Conservation (phyloP, 1,140 invertebrate species). For the Ostrea edulis region DNA sequence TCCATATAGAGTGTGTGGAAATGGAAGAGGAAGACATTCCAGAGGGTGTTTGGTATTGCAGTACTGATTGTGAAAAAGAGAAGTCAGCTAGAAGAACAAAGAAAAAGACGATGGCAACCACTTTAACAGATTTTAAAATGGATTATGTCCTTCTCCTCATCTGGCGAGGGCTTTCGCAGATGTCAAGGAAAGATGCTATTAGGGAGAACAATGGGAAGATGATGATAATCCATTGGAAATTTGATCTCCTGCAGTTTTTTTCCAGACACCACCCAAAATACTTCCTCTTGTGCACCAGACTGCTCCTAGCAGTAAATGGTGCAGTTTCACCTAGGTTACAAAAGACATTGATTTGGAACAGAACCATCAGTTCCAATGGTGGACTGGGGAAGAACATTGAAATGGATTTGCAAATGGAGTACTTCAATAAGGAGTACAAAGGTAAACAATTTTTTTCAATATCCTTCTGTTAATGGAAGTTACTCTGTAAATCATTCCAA, state of each 20-base stretch:
- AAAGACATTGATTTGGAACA: constrained; percentile 53
- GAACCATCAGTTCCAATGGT: too few relatives aligned
- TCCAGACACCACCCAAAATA: too few relatives aligned
- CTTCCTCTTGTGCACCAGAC: too few relatives aligned
- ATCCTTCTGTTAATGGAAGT: too few relatives aligned
- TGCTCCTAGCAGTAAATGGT: constrained; percentile 47
- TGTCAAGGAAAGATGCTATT: constrained; percentile 52
- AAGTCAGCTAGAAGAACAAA: not conserved
- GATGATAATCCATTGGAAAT: constrained; percentile 50
- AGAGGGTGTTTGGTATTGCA: too few relatives aligned
- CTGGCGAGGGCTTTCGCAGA: constrained; percentile 41
- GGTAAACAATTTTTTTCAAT: too few relatives aligned
- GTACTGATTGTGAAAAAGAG: not conserved
- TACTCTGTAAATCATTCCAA: too few relatives aligned
- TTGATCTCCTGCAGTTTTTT: too few relatives aligned
- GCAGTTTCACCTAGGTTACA: constrained; percentile 36
- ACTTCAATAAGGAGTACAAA: too few relatives aligned
- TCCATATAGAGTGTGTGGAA: constrained; percentile 49
- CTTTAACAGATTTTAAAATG: not conserved
- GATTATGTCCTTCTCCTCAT: constrained; percentile 36
- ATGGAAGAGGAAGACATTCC: constrained; percentile 48
- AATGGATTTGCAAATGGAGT: too few relatives aligned
- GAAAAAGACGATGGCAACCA: not conserved
- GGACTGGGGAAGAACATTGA: too few relatives aligned
- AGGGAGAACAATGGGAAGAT: constrained; percentile 50